Base-by-base conservation (phyloP, 2,113 vertebrate species). In the Australoheros scitulus region DNA sequence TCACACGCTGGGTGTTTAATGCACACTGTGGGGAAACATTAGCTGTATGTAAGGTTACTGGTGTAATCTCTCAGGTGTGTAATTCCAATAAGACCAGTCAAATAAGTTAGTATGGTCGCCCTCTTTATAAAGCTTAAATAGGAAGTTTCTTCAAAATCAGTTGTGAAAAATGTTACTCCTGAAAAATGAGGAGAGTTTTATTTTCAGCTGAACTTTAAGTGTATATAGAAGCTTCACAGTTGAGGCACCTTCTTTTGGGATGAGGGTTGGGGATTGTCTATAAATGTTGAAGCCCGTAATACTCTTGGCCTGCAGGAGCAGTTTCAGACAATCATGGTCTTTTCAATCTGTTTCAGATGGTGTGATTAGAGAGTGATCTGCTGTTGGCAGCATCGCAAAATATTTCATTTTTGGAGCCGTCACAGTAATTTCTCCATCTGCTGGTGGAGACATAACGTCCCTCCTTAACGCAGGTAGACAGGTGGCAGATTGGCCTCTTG, bases 281-380 rank as follows among this genome's bases (percentile, higher is more conserved):
- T 83, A 79, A 74, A 64, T 74, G 84, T 63, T 50, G 47, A 22
- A 83, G 68, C 72, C 59, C 24, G 64, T 83, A 76, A 87, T 43
- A 74, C 57, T 32, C 34, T 43, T 29, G 61, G 41, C 34, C 72
- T 78, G 61, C 22, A 61, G 65, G 80, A 85, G 61, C 87, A 43
- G 38, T 81, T 84, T 86, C 76, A 86, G 58, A 86, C 72, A 81
- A 63, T 84, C 77, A 65, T 36, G 47, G 87, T 86, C 58, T 68
- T 84, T 87, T 91, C 77, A 82, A 82, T 88, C 70, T 55, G 76
- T 79, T 84, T 91, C 86, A 87, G 85, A 86, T 84, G 85, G 75
- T 80, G 79, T 90, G 86, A 92, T 91, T 89, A 84, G 63, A 81
- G 77, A 84, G 55, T 9, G 34, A 79, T 86, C 74, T 77, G 64